Percentiles rank a stretch among this genome's conserved stretches.
Evolutionary conservation across 2,888 invertebrate species (phyloP).

Genomic region (Yponomeuta plumbellus): DNA sequence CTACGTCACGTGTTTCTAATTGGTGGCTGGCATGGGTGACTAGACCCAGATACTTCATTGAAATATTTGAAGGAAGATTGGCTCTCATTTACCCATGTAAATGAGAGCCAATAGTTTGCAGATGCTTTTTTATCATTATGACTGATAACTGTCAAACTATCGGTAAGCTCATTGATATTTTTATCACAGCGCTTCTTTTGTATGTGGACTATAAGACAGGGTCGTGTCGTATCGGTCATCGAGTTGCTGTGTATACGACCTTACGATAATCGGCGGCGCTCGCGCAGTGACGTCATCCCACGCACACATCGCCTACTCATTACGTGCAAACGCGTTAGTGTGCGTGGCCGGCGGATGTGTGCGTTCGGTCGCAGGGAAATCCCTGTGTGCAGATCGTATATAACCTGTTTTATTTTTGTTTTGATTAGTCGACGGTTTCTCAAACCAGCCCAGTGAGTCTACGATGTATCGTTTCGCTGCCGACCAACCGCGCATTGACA

Average conservation of each 20-base stretch:
- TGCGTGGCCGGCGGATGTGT: slow-evolving; percentile 23
- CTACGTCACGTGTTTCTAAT: no score
- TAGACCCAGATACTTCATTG: no score
- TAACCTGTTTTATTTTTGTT: slow-evolving; percentile 5
- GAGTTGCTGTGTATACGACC: not conserved
- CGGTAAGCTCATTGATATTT: no score
- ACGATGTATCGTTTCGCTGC: not conserved
- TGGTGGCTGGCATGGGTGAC: no score
- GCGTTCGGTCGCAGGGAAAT: slow-evolving; percentile 46
- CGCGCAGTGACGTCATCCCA: slow-evolving; percentile 2
- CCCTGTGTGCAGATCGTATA: slow-evolving; percentile 45
- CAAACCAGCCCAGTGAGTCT: not conserved
- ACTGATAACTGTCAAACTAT: no score
- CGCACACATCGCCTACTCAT: not conserved
- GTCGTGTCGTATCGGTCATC: not conserved
- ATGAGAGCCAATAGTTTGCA: no score
- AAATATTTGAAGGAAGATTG: no score
- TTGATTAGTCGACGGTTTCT: not conserved
- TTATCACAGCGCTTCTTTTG: no score
- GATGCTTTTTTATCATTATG: no score
- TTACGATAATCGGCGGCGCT: slow-evolving; percentile 7
- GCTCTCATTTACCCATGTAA: no score
- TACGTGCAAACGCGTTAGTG: not conserved
- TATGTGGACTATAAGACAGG: not conserved
- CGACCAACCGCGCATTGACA: not conserved